Conservation (phyloP, 2,888 invertebrate species). For the Coelinius sp. region DNA sequence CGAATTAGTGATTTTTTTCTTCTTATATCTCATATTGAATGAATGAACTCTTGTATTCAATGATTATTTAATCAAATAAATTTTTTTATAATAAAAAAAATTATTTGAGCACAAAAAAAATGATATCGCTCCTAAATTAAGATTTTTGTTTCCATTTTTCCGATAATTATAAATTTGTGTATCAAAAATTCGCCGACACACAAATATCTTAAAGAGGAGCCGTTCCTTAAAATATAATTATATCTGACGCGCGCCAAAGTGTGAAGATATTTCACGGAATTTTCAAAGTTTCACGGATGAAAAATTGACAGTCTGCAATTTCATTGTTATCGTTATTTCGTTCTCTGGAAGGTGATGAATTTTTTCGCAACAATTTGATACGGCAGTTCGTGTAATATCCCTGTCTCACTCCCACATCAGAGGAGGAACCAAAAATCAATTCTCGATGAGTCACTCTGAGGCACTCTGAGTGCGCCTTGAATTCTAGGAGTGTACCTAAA, state of each 20-base stretch:
- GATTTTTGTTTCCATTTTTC: neutral
- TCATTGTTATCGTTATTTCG: constrained; percentile 34
- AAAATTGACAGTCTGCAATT: constrained; percentile 33
- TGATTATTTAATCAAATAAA: neutral
- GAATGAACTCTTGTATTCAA: neutral
- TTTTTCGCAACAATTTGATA: constrained; percentile 35
- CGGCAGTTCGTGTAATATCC: constrained; percentile 32
- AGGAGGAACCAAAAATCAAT: constrained; percentile 22
- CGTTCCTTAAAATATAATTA: constrained; percentile 44
- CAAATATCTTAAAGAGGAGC: constrained; percentile 30
- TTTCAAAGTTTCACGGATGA: constrained; percentile 35
- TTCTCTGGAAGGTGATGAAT: constrained; percentile 24
- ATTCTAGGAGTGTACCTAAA: constrained; percentile 34
- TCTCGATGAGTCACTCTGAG: constrained; percentile 39
- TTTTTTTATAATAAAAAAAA: too few species aligned
- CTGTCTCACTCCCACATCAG: constrained; percentile 8
- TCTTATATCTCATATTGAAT: neutral
- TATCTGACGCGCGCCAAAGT: constrained; percentile 51
- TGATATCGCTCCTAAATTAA: neutral
- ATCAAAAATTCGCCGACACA: constrained; percentile 23
- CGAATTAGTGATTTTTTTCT: constrained; percentile 7
- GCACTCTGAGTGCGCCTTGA: constrained; percentile 3
- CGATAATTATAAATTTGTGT: neutral
- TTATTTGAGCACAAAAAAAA: too few species aligned
- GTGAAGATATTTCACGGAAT: constrained; percentile 65